These are phyloP conservation scores for Dicranocentrus wangi DNA, from an alignment of 2,888 invertebrate species.

Conservation along the genomic window DNA sequence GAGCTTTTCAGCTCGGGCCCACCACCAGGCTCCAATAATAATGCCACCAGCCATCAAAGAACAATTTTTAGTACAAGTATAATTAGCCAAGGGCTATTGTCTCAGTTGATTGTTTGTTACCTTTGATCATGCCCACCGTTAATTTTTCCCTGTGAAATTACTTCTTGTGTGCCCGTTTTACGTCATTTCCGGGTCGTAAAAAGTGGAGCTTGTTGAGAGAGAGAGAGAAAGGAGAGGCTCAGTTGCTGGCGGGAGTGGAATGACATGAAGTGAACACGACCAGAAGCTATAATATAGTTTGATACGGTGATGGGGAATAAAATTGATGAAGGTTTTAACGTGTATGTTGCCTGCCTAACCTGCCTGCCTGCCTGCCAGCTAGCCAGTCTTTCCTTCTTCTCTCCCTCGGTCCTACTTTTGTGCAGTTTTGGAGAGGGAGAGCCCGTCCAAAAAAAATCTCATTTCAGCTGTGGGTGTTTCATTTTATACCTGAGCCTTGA, in stretches of 20 bases:
- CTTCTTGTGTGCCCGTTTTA: not conserved
- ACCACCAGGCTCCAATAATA: no score
- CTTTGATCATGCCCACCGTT: constrained; percentile 14
- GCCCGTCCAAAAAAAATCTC: constrained; percentile 52
- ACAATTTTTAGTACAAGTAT: not conserved
- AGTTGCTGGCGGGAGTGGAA: not conserved
- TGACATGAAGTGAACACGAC: no score
- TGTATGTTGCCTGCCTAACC: not conserved
- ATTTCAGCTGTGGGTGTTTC: constrained; percentile 44
- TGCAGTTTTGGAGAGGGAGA: constrained; percentile 2
- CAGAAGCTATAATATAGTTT: no score
- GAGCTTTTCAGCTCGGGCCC: no score
- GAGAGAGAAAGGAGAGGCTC: not conserved
- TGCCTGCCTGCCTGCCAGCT: not conserved
- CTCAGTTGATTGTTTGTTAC: constrained; percentile 11
- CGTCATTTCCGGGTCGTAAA: constrained; percentile 27
- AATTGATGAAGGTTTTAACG: constrained; percentile 33
- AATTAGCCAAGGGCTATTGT: constrained; percentile 4
- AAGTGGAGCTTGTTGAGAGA: not conserved
- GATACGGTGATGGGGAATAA: not conserved
- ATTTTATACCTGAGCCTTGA: constrained; percentile 8
- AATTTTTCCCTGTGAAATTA: not conserved
- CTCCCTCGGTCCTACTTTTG: no score
- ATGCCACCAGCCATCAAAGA: not conserved
- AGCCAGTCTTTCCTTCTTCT: not conserved